Evolutionary conservation across 2,113 vertebrate genomes (phyloP), one percentile per base, ranked within the genome.

Genomic region (Circaetus cinerascens): DNA sequence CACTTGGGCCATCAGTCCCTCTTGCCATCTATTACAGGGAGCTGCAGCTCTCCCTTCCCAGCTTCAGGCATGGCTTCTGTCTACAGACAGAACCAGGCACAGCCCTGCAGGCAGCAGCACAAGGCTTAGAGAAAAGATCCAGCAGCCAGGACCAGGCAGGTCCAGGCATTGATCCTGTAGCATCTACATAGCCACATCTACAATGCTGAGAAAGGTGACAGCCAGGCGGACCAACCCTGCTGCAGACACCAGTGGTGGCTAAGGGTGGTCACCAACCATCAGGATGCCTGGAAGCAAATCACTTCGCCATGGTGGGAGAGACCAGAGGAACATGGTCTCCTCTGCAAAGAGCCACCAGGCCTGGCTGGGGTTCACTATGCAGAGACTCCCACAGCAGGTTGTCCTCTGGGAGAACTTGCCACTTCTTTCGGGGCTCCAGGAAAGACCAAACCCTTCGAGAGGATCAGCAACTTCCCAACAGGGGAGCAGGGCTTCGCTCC

Each of bases 21-120:
- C 67, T 67, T 56, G 74, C 88, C 88, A 85, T 94, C 80, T 48
- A 93, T 95, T 82, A 93, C 21, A 64, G 22, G 66, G 56, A 94
- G 63, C 88, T 32, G 40, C 88, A 95, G 68, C 40, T 74, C 60
- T 83, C 56, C 25, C 17, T 56, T 48, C 40, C 57, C 78, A 53
- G 77, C 71, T 34, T 34, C 25, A 30, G 69, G 43, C 68, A 56
- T 2, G 10, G 60, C 40, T 68, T 57, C 60, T 59, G 48, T 38
- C 36, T 10, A 7, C 4, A 11, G 77, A 27, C 51, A 51, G 29
- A 30, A 17, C 38, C 45, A 27, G 25, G 62, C 32, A 38, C 50
- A 69, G 88, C 59, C 67, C 93, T 43, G 71, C 87, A 68, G 69
- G 78, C 88, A 94, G 88, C 88, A 92, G 69, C 68, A 57, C 27